Percentiles rank a stretch among this genome's conserved stretches.
Conservation (phyloP, 2,113 vertebrate species). For the Odocoileus hemionus region DNA sequence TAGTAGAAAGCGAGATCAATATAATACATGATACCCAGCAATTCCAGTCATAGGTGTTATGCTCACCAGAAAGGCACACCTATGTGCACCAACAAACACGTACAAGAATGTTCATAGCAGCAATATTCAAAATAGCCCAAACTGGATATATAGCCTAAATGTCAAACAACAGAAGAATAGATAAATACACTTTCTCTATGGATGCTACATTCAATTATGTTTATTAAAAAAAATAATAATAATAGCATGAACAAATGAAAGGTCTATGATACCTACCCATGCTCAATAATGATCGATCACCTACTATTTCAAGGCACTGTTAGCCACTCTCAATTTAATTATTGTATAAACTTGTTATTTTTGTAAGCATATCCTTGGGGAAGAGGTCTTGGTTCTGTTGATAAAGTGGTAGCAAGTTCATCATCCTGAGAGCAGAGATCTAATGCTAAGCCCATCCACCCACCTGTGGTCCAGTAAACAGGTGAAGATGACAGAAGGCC, state of each 20-base stretch:
- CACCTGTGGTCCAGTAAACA: background rate
- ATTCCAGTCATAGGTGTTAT: background rate
- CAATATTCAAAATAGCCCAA: background rate
- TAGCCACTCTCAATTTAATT: background rate
- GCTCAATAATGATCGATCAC: background rate
- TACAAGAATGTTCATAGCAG: background rate
- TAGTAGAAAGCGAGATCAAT: background rate
- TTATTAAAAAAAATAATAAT: background rate
- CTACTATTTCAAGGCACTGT: background rate
- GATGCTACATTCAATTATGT: background rate
- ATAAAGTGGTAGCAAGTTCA: background rate
- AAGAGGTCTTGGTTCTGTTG: background rate
- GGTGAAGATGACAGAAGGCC: background rate
- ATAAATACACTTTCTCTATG: background rate
- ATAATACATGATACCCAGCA: background rate
- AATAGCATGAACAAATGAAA: background rate
- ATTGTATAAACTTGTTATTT: background rate
- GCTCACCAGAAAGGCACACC: background rate
- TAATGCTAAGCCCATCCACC: background rate
- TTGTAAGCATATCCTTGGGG: background rate
- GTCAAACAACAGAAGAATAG: background rate
- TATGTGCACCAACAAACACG: background rate
- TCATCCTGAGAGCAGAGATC: background rate
- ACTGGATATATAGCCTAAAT: background rate
- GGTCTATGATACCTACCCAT: background rate